A percentile compares a stretch with the other conserved stretches of the same genome.
phyloP scores from a whole-genome alignment of 1,140 invertebrate genomes.

The Anoplophora glabripennis region DNA sequence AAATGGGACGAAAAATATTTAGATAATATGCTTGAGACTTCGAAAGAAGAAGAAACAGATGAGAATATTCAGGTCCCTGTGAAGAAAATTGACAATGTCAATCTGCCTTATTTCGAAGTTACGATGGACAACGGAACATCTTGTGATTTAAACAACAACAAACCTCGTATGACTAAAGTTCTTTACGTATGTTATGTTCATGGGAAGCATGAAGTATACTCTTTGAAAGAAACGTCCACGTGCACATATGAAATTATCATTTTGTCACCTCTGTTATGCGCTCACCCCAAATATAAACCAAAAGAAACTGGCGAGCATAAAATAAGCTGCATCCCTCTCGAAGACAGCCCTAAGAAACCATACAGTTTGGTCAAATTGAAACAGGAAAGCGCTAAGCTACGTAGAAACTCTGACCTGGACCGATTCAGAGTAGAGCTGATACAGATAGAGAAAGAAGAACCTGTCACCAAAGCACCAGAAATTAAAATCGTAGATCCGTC shows the following conservation, averaged over 20 bases:
- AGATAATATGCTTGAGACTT: constrained; percentile 52
- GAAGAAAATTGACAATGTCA: constrained; percentile 82
- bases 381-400: constrained; percentile 66
- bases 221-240: constrained; percentile 87
- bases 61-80: constrained; percentile 54
- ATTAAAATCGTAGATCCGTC: constrained; percentile 56
- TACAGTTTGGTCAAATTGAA: constrained; percentile 68
- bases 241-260: constrained; percentile 93
- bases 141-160: constrained; percentile 86
- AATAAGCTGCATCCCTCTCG: constrained; percentile 76
- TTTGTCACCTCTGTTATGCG: constrained; percentile 79
- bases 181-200: constrained; percentile 82
- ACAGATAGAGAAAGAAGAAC: constrained; percentile 49
- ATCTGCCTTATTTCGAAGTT: constrained; percentile 80
- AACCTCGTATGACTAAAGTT: constrained; percentile 75
- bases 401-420: constrained; percentile 66
- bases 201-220: constrained; percentile 87
- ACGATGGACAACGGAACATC: constrained; percentile 77
- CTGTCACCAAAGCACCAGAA: constrained; percentile 33
- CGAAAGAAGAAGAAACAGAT: constrained; percentile 57
- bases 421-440: constrained; percentile 64
- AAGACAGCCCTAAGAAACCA: constrained; percentile 71
- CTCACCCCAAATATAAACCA: constrained; percentile 85
- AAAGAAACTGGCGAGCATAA: constrained; percentile 75
- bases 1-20: constrained; percentile 61